Percentiles rank a stretch among this genome's conserved stretches.
These are phyloP conservation scores for Acleris sparsana DNA, from an alignment of 2,888 invertebrate species.

Conservation along the genomic window DNA sequence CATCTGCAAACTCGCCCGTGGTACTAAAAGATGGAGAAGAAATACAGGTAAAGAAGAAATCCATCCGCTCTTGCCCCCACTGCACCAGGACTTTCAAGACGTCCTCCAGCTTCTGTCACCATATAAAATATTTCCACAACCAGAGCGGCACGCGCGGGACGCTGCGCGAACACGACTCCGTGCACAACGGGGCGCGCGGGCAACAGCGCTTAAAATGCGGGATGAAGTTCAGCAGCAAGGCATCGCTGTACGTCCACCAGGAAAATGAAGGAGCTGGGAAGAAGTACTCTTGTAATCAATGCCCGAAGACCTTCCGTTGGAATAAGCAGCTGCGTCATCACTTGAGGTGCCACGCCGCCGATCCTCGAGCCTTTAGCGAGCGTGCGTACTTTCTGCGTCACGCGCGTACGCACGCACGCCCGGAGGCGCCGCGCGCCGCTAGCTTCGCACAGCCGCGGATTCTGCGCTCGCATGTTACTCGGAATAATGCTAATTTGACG, in stretches of 20 bases:
- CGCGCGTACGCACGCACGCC: constrained; percentile 70
- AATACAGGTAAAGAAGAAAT: not conserved
- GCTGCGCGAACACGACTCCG: constrained; percentile 71
- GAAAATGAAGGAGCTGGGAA: constrained; percentile 69
- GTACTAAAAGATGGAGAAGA: no score
- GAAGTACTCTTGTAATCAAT: constrained; percentile 53
- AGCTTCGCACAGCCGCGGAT: constrained; percentile 80
- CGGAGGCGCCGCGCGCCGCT: constrained; percentile 68
- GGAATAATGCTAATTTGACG: constrained; percentile 50
- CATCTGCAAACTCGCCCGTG: no score
- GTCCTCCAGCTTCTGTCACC: constrained; percentile 79
- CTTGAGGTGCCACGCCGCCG: constrained; percentile 65
- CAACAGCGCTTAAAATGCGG: constrained; percentile 74
- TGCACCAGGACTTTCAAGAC: constrained; percentile 75
- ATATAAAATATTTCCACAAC: constrained; percentile 77
- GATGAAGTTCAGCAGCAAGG: constrained; percentile 75
- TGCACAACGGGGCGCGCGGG: constrained; percentile 70
- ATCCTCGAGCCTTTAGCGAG: constrained; percentile 69
- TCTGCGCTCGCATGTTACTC: constrained; percentile 72
- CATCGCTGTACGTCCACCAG: constrained; percentile 78
- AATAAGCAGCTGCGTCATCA: constrained; percentile 73
- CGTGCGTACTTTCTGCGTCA: constrained; percentile 78
- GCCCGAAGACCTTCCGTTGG: constrained; percentile 73
- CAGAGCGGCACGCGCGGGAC: constrained; percentile 65
- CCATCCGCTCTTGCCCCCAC: constrained; percentile 67